These are phyloP conservation scores for Diplodus puntazzo DNA, from an alignment of 2,797 vertebrate genomes.

Conservation along the genomic window DNA sequence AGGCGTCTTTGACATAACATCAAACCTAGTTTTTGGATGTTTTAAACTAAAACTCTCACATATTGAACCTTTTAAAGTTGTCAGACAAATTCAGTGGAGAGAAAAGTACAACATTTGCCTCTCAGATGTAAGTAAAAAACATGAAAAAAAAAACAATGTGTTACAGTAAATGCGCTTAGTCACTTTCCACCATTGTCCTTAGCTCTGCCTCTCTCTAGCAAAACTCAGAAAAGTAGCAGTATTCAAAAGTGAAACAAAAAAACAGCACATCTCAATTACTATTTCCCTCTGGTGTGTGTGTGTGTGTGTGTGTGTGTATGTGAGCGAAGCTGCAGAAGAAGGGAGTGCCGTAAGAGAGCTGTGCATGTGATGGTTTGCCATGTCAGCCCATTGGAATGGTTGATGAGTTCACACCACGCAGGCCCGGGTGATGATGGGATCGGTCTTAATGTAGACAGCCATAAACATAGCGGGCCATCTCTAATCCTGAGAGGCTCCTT, in stretches of 20 bases:
- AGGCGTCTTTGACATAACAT: no score
- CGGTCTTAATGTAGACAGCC: constrained; percentile 90
- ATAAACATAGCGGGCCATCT: constrained; percentile 92
- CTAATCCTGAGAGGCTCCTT: constrained; percentile 93
- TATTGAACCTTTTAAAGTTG: no score
- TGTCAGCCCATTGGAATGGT: constrained; percentile 83
- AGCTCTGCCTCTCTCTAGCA: not conserved
- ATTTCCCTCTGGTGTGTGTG: not conserved
- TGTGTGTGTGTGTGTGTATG: constrained; percentile 4
- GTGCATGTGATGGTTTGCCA: constrained; percentile 31
- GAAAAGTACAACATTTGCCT: no score
- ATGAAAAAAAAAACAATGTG: no score
- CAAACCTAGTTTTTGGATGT: no score
- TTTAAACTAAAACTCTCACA: no score
- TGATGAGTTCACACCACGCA: constrained; percentile 87
- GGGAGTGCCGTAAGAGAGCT: constrained; percentile 33
- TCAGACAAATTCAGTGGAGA: no score
- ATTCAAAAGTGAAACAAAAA: constrained; percentile 13
- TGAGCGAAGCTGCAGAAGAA: constrained; percentile 22
- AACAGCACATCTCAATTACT: constrained; percentile 7
- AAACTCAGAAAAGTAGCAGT: constrained; percentile 2
- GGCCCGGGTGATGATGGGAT: constrained; percentile 77
- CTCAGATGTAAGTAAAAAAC: no score
- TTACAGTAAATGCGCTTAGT: no score
- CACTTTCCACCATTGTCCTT: not conserved